phyloP scores from a whole-genome alignment of 2,888 invertebrate genomes.

The Mimas tiliae region DNA sequence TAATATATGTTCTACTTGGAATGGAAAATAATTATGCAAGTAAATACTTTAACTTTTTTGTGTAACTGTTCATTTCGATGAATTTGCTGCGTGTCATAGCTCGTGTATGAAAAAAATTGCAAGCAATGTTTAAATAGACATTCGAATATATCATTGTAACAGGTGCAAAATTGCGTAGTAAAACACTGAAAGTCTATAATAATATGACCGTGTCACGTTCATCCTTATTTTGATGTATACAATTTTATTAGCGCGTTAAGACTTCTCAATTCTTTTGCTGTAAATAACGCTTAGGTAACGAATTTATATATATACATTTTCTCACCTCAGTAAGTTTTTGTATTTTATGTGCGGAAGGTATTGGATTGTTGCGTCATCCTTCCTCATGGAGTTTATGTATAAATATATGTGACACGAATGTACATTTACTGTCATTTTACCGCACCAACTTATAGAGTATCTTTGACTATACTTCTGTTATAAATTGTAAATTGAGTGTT shows the following conservation, averaged over 20 bases:
- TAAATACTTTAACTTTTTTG: too few relatives aligned
- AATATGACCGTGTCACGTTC: not conserved
- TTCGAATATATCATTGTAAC: too few relatives aligned
- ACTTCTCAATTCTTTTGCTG: not conserved
- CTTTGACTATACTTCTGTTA: too few relatives aligned
- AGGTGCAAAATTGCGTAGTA: conserved; percentile 10
- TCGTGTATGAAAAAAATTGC: too few relatives aligned
- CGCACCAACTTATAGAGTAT: not conserved
- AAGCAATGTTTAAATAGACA: too few relatives aligned
- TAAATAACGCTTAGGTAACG: not conserved
- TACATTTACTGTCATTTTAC: conserved; percentile 15
- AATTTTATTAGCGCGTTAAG: not conserved
- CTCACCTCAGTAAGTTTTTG: not conserved
- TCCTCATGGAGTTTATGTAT: conserved; percentile 2
- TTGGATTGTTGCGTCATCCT: conserved; percentile 1
- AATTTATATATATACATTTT: not conserved
- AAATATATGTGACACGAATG: conserved; percentile 15
- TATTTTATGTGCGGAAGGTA: conserved; percentile 15
- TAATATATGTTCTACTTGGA: too few relatives aligned
- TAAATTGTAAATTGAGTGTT: too few relatives aligned
- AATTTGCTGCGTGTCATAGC: too few relatives aligned
- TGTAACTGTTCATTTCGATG: too few relatives aligned
- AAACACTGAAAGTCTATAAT: conserved; percentile 4
- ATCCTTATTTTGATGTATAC: not conserved
- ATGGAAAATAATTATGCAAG: too few relatives aligned